Conservation (phyloP, 2,888 invertebrate species). For the Trissoscelio sp. region DNA sequence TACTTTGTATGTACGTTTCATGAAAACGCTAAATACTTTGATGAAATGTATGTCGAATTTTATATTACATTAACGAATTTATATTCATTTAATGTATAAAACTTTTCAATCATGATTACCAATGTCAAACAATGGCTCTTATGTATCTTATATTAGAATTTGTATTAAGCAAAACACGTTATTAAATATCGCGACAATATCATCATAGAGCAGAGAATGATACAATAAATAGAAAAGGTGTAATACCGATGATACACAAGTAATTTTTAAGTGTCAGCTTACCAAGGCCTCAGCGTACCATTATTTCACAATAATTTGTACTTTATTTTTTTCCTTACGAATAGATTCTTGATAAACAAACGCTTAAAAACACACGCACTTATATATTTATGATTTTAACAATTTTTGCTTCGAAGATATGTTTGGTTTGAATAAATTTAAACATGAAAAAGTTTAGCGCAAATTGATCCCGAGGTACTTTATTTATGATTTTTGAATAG, state of each 20-base stretch:
- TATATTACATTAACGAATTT: conserved; percentile 50
- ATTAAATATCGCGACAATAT: conserved; percentile 4
- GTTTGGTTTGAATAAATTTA: conserved; percentile 30
- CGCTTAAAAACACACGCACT: conserved; percentile 27
- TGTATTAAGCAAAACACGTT: conserved; percentile 43
- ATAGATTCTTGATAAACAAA: conserved; percentile 17
- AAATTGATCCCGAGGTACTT: conserved; percentile 7
- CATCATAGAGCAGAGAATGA: conserved; percentile 8
- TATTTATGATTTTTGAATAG: background rate
- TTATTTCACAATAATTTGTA: conserved; percentile 44
- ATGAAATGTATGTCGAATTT: conserved; percentile 34
- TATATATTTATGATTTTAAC: conserved; percentile 33
- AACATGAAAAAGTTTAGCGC: conserved; percentile 13
- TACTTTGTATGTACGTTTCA: conserved; percentile 40
- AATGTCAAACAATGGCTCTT: conserved; percentile 50
- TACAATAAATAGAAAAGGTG: conserved; percentile 42
- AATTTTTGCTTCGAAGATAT: conserved; percentile 52
- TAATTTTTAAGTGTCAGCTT: conserved; percentile 33
- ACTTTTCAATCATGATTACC: conserved; percentile 28
- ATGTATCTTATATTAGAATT: conserved; percentile 51
- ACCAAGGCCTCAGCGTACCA: conserved; percentile 30
- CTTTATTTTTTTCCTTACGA: conserved; percentile 16
- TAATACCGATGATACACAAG: background rate
- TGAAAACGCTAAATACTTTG: conserved; percentile 45
- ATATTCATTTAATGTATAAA: conserved; percentile 51